These are phyloP conservation scores for Charadrius vociferus DNA, from an alignment of 2,113 vertebrate species.

Conservation along the genomic window DNA sequence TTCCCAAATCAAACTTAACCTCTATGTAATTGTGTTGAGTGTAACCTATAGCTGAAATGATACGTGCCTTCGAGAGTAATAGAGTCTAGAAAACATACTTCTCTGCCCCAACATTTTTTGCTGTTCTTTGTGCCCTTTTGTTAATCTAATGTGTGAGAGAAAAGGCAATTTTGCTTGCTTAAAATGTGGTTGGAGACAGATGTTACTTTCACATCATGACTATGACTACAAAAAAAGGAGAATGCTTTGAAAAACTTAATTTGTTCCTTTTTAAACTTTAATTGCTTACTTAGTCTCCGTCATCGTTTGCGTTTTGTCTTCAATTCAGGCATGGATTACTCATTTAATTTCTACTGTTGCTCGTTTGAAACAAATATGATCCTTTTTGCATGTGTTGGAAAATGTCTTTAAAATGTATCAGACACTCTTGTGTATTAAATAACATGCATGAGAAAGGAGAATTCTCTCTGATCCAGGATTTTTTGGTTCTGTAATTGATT, in stretches of 20 bases:
- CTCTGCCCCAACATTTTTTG: background rate
- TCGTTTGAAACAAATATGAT: background rate
- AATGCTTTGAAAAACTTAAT: background rate
- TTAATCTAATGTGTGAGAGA: no score
- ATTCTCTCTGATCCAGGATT: background rate
- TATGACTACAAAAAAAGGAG: background rate
- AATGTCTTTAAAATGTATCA: background rate
- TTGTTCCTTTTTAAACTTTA: background rate
- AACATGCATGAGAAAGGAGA: background rate
- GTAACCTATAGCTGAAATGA: background rate
- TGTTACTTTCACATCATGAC: background rate
- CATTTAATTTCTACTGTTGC: background rate
- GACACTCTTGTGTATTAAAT: background rate
- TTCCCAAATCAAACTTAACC: background rate
- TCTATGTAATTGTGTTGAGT: fast-evolving
- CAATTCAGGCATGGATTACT: background rate
- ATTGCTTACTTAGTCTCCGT: background rate
- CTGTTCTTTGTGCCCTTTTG: background rate
- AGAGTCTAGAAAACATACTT: background rate
- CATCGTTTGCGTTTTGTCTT: background rate
- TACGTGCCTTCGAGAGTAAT: background rate
- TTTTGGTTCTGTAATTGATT: background rate
- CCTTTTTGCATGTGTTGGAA: background rate
- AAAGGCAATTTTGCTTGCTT: background rate
- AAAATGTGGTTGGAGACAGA: background rate